phyloP scores from a whole-genome alignment of 2,888 invertebrate species.

The Pherbina coryleti region DNA sequence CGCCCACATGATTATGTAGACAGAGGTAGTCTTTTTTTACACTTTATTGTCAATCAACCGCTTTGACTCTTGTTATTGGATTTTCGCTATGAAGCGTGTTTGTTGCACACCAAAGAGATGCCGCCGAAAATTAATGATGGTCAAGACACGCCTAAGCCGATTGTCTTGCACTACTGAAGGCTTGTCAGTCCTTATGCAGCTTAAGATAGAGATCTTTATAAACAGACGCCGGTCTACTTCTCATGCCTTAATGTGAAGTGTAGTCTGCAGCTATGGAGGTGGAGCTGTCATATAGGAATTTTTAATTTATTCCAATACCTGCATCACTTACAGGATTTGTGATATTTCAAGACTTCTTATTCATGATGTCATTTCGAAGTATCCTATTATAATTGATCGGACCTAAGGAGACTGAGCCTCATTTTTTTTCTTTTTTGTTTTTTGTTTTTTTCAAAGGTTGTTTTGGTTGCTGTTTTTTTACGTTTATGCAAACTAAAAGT shows the following conservation, averaged over 20 bases:
- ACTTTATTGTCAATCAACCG: conserved; percentile 13
- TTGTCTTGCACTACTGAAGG: neutral
- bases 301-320: neutral
- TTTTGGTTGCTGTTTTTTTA: too few relatives aligned
- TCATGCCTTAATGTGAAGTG: neutral
- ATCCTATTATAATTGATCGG: too few relatives aligned
- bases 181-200: conserved; percentile 3
- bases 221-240: neutral
- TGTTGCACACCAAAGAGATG: neutral
- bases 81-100: neutral
- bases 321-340: neutral
- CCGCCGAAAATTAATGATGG: conserved; percentile 27
- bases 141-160: conserved; percentile 4
- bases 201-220: conserved; percentile 23
- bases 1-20: conserved; percentile 2
- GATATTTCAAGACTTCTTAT: neutral
- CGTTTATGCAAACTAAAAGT: too few relatives aligned
- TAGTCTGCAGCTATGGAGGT: neutral
- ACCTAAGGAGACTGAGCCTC: too few relatives aligned
- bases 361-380: too few relatives aligned
- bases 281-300: neutral
- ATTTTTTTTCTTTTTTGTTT: too few relatives aligned
- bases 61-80: neutral
- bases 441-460: too few relatives aligned
- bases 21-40: neutral